Evolutionary conservation across 2,113 vertebrate species (phyloP), one percentile per base, ranked within the genome.

Genomic region (Columba livia): DNA sequence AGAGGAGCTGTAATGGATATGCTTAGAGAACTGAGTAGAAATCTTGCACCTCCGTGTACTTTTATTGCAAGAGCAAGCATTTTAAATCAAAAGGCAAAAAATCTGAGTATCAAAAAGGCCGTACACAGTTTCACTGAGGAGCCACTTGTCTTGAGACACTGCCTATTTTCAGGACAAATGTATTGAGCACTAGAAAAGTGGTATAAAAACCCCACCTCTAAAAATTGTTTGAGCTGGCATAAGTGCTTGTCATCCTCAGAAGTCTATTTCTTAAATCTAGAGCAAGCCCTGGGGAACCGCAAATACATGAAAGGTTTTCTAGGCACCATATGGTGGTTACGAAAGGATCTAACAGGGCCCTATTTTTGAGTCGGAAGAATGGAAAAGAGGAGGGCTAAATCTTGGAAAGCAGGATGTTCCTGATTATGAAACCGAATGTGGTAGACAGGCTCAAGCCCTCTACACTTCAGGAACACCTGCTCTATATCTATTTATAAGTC

Each of bases 251-350:
- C 57, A 34, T 64, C 67, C 54, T 88, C 54, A 57, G 57, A 84
- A 89, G 81, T 53, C 56, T 87, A 29, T 56, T 66, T 42, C 73
- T 81, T 75, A 42, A 64, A 86, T 83, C 60, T 82, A 74, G 93
- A 94, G 75, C 82, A 79, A 65, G 20, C 67, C 67, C 79, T 0
- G 1, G 57, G 48, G 61, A 95, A 32, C 80, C 72, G 80, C 73
- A 82, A 85, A 75, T 84, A 42, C 57, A 74, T 51, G 77, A 93
- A 95, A 94, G 89, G 74, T 89, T 95, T 87, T 87, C 91, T 31
- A 89, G 78, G 89, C 80, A 94, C 94, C 96, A 95, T 97, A 95
- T 95, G 96, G 94, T 84, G 56, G 50, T 96, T 94, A 96, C 79
- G 93, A 97, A 95, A 96, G 87, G 77, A 75, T 54, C 73, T 89